Percentiles rank a stretch among this genome's conserved stretches.
Evolutionary conservation across 2,797 vertebrate genomes (phyloP).

Genomic region (Triplophysa yarkandensis): DNA sequence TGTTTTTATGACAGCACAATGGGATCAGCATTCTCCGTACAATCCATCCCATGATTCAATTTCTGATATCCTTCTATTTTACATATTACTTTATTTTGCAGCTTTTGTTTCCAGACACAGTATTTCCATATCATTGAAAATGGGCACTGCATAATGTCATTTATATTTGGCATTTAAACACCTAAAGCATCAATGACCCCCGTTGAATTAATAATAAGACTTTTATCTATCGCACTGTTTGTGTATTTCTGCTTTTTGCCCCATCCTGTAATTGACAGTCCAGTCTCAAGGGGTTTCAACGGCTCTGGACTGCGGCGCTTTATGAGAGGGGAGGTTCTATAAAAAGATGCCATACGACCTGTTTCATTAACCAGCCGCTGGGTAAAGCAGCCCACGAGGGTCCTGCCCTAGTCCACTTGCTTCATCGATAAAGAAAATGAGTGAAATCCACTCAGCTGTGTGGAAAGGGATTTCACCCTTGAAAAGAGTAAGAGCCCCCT

Average conservation of each 20-base stretch:
- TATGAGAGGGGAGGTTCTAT: constrained; percentile 34
- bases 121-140: constrained; percentile 16
- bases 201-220: constrained; percentile 17
- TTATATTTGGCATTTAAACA: constrained; percentile 21
- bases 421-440: constrained; percentile 55
- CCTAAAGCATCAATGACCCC: constrained; percentile 13
- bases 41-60: not conserved
- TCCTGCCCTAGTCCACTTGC: constrained; percentile 44
- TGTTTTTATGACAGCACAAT: constrained; percentile 20
- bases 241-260: constrained; percentile 5
- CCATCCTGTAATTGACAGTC: constrained; percentile 32
- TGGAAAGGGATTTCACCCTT: constrained; percentile 57
- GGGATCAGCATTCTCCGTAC: not conserved
- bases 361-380: constrained; percentile 54
- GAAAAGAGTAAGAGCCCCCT: constrained; percentile 26
- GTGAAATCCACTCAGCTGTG: constrained; percentile 59
- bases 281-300: constrained; percentile 24
- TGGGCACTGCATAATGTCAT: constrained; percentile 14
- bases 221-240: constrained; percentile 15
- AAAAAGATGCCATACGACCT: constrained; percentile 50
- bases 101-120: not conserved
- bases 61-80: not conserved
- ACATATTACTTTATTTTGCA: not conserved
- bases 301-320: constrained; percentile 14
- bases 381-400: constrained; percentile 43